Evolutionary conservation across 2,888 invertebrate species (phyloP).

Genomic region (Phytoseiulus persimilis): DNA sequence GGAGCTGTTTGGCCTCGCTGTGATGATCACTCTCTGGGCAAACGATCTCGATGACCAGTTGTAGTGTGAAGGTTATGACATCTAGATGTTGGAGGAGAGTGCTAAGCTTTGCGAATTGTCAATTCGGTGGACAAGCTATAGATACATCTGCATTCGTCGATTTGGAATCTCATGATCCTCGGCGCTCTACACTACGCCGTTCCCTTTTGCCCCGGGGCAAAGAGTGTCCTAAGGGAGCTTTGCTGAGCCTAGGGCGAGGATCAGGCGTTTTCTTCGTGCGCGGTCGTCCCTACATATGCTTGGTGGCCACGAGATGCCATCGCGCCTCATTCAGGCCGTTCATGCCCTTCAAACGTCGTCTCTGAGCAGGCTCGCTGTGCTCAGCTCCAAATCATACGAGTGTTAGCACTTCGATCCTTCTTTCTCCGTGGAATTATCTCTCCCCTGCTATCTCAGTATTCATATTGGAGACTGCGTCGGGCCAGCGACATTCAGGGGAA

Average conservation of each 20-base stretch:
- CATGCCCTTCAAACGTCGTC: not conserved
- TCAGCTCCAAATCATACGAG: not conserved
- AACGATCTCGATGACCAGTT: slow-evolving; percentile 1
- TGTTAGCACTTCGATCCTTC: not conserved
- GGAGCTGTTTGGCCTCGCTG: not conserved
- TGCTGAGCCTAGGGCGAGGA: not conserved
- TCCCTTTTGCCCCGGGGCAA: not conserved
- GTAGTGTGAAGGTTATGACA: slow-evolving; percentile 35
- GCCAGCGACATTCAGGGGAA: not conserved
- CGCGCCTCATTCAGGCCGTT: not conserved
- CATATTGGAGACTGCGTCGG: not conserved
- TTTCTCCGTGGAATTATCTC: not conserved
- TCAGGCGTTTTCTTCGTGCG: not conserved
- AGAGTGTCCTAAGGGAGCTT: not conserved
- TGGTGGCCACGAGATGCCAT: not conserved
- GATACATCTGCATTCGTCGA: not conserved
- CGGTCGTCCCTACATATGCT: not conserved
- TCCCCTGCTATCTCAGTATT: not conserved
- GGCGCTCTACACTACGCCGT: not conserved
- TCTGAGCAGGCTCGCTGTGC: not conserved
- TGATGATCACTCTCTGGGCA: not conserved
- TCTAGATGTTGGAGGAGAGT: not conserved
- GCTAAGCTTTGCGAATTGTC: not conserved
- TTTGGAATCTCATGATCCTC: not conserved
- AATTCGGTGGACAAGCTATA: not conserved